Conservation (phyloP, 2,797 vertebrate species). For the Ctenopoma kingsleyae region DNA sequence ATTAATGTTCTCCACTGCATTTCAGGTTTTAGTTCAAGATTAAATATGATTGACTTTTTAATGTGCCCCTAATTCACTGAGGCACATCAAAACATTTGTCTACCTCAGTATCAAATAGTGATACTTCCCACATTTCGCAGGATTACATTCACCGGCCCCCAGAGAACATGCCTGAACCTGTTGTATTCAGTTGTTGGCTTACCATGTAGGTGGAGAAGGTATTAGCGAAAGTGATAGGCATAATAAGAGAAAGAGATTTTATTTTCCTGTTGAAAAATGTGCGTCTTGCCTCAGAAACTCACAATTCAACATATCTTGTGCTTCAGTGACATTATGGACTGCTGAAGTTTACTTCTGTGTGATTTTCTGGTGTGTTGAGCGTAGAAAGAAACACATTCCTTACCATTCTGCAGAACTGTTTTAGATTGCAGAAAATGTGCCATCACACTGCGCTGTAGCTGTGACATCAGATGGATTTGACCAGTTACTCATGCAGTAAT, state of each 20-base stretch:
- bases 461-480: conserved; percentile 7
- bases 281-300: neutral
- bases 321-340: conserved; percentile 2
- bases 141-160: conserved; percentile 37
- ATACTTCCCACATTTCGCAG: conserved; percentile 22
- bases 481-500: neutral
- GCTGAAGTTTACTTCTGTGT: neutral
- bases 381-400: neutral
- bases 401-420: conserved; percentile 1
- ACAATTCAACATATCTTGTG: neutral
- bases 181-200: conserved; percentile 42
- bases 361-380: neutral
- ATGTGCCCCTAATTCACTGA: conserved; percentile 14
- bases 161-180: conserved; percentile 48
- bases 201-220: conserved; percentile 26
- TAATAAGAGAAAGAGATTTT: conserved; percentile 16
- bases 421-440: conserved; percentile 1
- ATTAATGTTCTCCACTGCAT: conserved; percentile 10
- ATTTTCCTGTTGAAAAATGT: conserved; percentile 3
- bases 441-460: neutral
- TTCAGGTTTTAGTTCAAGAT: conserved; percentile 24
- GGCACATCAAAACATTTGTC: neutral
- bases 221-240: conserved; percentile 11
- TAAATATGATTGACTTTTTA: conserved; percentile 39
- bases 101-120: conserved; percentile 27